Percentiles rank a stretch among this genome's conserved stretches.
Evolutionary conservation across 2,797 vertebrate genomes (phyloP).

Genomic region (Rhynchonycteris naso): DNA sequence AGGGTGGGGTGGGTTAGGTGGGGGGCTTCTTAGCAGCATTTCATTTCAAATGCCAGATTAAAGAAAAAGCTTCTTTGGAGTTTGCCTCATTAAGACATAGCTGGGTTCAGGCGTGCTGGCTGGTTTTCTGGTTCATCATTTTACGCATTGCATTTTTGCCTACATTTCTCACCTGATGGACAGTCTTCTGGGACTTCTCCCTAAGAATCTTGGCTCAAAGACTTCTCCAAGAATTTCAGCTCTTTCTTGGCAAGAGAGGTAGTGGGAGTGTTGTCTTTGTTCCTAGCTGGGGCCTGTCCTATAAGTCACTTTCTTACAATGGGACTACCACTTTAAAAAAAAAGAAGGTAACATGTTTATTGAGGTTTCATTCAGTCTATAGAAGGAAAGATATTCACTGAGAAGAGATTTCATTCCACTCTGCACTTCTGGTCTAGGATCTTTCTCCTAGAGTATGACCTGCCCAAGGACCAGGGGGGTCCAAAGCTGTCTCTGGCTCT

Average conservation of each 20-base stretch:
- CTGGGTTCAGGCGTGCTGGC: background rate
- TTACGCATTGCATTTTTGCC: background rate
- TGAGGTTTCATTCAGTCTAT: background rate
- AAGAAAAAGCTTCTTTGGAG: conserved; percentile 65
- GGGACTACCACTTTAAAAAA: background rate
- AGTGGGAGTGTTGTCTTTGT: conserved; percentile 40
- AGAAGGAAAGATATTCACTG: background rate
- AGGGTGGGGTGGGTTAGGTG: conserved; percentile 58
- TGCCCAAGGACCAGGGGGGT: background rate
- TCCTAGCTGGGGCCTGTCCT: background rate
- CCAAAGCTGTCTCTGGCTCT: background rate
- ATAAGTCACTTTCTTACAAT: background rate
- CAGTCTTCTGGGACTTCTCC: conserved; percentile 40
- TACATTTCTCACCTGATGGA: background rate
- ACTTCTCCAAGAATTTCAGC: background rate
- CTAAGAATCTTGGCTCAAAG: background rate
- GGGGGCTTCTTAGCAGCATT: conserved; percentile 81
- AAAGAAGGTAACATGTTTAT: background rate
- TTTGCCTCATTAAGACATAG: conserved; percentile 65
- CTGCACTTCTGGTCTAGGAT: background rate
- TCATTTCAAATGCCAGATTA: conserved; percentile 79
- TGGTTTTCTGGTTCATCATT: conserved; percentile 14
- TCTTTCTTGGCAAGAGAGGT: conserved; percentile 42
- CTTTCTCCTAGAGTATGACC: background rate
- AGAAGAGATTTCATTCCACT: background rate